Conservation (phyloP, 2,888 invertebrate species). For the Eupithecia abbreviata region DNA sequence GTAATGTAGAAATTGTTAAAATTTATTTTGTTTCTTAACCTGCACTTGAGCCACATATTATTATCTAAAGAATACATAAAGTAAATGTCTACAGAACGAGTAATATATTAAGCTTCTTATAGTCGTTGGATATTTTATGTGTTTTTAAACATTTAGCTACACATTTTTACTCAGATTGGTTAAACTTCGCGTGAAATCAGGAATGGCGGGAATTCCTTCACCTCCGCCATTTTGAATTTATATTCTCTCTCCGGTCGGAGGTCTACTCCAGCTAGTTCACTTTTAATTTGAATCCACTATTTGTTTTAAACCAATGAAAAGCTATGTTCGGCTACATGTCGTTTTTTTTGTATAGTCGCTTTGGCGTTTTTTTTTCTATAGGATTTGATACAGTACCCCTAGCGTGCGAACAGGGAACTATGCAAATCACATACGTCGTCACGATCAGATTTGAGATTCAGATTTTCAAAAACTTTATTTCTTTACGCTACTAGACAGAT, state of each 20-base stretch:
- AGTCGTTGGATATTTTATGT: neutral
- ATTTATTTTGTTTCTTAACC: neutral
- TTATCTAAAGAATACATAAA: neutral
- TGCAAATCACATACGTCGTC: too few relatives aligned
- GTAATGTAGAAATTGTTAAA: neutral
- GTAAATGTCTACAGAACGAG: neutral
- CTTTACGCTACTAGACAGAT: too few relatives aligned
- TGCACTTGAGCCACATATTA: neutral
- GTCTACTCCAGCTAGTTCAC: neutral
- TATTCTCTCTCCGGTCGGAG: conserved; percentile 27
- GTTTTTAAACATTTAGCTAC: neutral
- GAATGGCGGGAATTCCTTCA: conserved; percentile 25
- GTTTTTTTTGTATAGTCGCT: too few relatives aligned
- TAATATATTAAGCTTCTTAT: neutral
- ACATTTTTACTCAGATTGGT: conserved; percentile 27
- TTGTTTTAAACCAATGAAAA: neutral
- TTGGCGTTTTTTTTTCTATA: too few relatives aligned
- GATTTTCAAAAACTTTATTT: too few relatives aligned
- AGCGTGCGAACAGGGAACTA: too few relatives aligned
- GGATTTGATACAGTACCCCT: too few relatives aligned
- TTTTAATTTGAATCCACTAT: neutral
- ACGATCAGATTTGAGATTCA: too few relatives aligned
- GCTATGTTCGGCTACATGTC: too few relatives aligned
- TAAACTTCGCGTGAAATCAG: conserved; percentile 37
- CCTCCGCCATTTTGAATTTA: conserved; percentile 43